Conservation (phyloP, 2,797 vertebrate genomes). For the Fringilla coelebs region DNA sequence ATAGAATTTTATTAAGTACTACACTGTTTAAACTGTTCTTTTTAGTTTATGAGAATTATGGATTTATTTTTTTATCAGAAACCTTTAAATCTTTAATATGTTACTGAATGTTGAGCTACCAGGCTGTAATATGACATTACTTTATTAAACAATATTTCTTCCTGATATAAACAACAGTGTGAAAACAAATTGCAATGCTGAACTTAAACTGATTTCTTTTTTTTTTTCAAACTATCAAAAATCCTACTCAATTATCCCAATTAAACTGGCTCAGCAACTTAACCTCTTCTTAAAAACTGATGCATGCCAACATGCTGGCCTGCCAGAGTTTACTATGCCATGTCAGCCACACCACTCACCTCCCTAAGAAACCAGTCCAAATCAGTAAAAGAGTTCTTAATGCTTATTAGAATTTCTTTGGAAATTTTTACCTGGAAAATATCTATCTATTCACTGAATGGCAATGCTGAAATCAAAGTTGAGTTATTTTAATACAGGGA, state of each 20-base stretch:
- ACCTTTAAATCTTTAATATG: not conserved
- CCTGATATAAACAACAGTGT: not conserved
- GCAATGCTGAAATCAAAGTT: not conserved
- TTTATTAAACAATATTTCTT: constrained; percentile 9
- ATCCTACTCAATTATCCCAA: not conserved
- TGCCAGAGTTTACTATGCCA: not conserved
- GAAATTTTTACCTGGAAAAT: not conserved
- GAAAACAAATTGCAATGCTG: not conserved
- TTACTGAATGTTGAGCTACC: not conserved
- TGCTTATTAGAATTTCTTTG: not conserved
- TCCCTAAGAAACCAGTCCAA: not conserved
- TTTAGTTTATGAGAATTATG: not conserved
- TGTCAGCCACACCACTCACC: not conserved
- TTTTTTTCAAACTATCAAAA: not conserved
- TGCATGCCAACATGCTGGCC: not conserved
- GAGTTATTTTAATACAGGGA: not conserved
- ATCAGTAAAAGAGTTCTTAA: not conserved
- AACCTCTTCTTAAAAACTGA: not conserved
- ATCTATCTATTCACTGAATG: not conserved
- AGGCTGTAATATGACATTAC: not conserved
- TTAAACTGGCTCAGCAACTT: not conserved
- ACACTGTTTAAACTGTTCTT: not conserved
- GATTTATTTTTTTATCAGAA: not conserved
- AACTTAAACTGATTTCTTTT: not conserved
- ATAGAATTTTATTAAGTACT: not conserved